A percentile compares a stretch with the other conserved stretches of the same genome.
phyloP scores from a whole-genome alignment of 1,140 invertebrate genomes.

The Drosophila paulistorum region DNA sequence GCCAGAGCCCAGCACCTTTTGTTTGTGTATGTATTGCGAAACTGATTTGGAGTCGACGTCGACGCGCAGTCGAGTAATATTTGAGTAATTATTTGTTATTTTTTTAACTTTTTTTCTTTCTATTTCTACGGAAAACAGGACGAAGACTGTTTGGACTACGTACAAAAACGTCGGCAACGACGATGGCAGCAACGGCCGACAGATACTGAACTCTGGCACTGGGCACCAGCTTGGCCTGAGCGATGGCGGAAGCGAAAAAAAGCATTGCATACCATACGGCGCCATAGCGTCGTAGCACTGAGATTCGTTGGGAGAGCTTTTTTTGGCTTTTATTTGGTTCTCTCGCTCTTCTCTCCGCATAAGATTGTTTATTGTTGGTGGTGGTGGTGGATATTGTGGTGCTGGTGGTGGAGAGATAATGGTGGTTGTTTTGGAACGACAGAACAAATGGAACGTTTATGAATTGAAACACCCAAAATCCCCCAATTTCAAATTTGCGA shows the following conservation, averaged over 20 bases:
- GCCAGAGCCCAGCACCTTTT: slow-evolving; percentile 76
- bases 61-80: slow-evolving; percentile 40
- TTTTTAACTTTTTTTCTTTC: slow-evolving; percentile 15
- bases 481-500: slow-evolving; percentile 23
- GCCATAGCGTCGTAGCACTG: slow-evolving; percentile 24
- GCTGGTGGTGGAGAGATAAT: slow-evolving; percentile 8
- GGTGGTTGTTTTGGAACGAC: slow-evolving; percentile 42
- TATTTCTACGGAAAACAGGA: slow-evolving; percentile 31
- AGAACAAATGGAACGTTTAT: slow-evolving; percentile 40
- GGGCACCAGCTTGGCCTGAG: slow-evolving; percentile 1
- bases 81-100: slow-evolving; percentile 81
- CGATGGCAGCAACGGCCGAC: slow-evolving; percentile 48
- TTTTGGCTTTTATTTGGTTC: slow-evolving; percentile 14
- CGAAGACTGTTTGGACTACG: slow-evolving; percentile 17
- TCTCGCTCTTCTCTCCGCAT: slow-evolving; percentile 18
- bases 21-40: slow-evolving; percentile 83
- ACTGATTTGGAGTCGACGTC: slow-evolving; percentile 68
- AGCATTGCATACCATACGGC: slow-evolving; percentile 69
- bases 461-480: slow-evolving; percentile 49
- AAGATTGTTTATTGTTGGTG: slow-evolving; percentile 3
- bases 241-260: slow-evolving; percentile 45
- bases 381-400: background rate
- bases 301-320: slow-evolving; percentile 44
- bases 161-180: slow-evolving; percentile 25
- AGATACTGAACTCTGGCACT: slow-evolving; percentile 57